These are phyloP conservation scores for Drosophila recens DNA, from an alignment of 2,888 invertebrate genomes.

Conservation along the genomic window DNA sequence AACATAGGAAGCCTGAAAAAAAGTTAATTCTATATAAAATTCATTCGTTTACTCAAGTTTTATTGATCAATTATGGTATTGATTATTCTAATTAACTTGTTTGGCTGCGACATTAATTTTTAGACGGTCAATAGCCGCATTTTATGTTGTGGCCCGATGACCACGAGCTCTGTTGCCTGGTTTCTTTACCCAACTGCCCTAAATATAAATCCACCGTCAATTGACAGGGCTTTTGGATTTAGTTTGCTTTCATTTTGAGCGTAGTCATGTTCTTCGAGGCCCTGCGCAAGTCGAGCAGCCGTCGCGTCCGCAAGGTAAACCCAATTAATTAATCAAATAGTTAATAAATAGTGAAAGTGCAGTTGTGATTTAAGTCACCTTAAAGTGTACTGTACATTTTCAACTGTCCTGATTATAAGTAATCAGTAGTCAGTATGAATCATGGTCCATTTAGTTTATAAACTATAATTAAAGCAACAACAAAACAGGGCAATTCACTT, in stretches of 20 bases:
- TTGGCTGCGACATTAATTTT: slow-evolving; percentile 4
- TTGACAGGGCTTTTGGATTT: slow-evolving; percentile 35
- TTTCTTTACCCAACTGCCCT: slow-evolving; percentile 43
- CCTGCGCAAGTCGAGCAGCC: slow-evolving; percentile 52
- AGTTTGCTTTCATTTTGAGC: slow-evolving; percentile 66
- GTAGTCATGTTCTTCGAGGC: slow-evolving; percentile 69
- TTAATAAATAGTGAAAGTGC: not conserved
- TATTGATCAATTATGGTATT: slow-evolving; percentile 32
- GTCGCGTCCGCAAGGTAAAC: slow-evolving; percentile 57
- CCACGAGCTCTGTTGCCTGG: slow-evolving; percentile 63
- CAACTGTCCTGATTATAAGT: not conserved
- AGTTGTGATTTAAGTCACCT: not conserved
- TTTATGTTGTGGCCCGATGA: slow-evolving; percentile 59
- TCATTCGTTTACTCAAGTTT: not conserved
- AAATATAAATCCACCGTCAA: slow-evolving; percentile 30
- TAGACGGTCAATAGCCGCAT: slow-evolving; percentile 35
- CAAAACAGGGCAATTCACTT: slow-evolving; percentile 35
- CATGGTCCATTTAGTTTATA: slow-evolving; percentile 11
- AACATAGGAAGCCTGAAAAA: not conserved
- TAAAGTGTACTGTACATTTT: not conserved
- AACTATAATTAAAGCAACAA: slow-evolving; percentile 33
- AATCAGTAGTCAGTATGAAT: not conserved
- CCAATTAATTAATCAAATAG: slow-evolving; percentile 28
- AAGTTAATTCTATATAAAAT: not conserved
- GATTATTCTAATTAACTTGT: slow-evolving; percentile 53